A percentile compares a stretch with the other conserved stretches of the same genome.
phyloP scores from a whole-genome alignment of 2,113 vertebrate genomes.

The Eubucco bourcierii region DNA sequence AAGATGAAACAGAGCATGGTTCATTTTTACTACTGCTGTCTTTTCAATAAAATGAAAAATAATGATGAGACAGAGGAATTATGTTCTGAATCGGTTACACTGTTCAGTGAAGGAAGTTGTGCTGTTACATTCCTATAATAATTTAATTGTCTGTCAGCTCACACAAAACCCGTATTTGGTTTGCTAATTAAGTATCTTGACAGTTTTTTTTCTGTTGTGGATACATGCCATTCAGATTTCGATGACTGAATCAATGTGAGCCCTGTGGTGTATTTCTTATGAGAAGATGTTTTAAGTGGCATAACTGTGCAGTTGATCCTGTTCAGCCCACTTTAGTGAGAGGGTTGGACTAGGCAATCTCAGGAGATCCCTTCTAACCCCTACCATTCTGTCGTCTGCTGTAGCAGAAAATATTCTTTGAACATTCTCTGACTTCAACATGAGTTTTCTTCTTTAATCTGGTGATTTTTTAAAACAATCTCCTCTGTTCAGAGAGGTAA shows the following conservation, averaged over 20 bases:
- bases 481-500: background rate
- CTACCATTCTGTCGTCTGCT: too few species aligned
- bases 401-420: background rate
- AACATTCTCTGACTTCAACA: background rate
- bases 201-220: background rate
- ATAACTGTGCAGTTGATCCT: background rate
- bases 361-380: too few species aligned
- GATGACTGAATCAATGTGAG: background rate
- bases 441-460: background rate
- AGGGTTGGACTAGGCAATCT: too few species aligned
- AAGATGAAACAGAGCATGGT: conserved; percentile 47
- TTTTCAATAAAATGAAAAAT: conserved; percentile 5
- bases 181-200: background rate
- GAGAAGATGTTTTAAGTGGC: background rate
- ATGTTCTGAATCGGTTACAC: conserved; percentile 41
- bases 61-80: conserved; percentile 55
- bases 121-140: conserved; percentile 36
- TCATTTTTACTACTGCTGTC: conserved; percentile 49
- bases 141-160: conserved; percentile 2
- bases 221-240: background rate
- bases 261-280: background rate
- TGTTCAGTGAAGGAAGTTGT: conserved; percentile 28
- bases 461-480: background rate
- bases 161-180: background rate
- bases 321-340: too few species aligned